Base-by-base conservation (phyloP, 64 coral and sea anemone genomes). In the Platygyra sinensis region DNA sequence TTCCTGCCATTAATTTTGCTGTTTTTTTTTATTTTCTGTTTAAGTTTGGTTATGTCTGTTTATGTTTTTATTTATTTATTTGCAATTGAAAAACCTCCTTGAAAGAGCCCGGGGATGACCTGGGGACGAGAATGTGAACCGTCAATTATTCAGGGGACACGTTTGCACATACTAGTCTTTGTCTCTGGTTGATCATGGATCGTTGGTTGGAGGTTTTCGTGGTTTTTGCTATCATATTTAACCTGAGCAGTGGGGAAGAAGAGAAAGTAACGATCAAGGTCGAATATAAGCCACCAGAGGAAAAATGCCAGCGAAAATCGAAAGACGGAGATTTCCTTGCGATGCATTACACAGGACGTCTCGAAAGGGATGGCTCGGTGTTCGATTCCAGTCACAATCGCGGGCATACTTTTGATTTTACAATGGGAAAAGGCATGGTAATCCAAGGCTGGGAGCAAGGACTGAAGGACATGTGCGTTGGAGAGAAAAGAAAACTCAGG, bases 361-460 rank as follows among this genome's bases (percentile, higher is more conserved):
- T 97, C 62, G 87, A 76, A 72, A 94, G 89, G 74, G 89, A 90
- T 87, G 91, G 91, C 14, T 94, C 93, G 19, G 87, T 89, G 29
- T 97, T 97, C 38, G 95, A 97, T 87, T 97, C 95, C 7, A 97
- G 95, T 38, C 95, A 64, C 30, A 74, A 90, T 28, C 83, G 95
- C 61, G 86, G 89, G 19, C 79, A 94, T 76, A 93, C 95, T 9
- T 97, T 97, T 72, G 95, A 97, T 60, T 97, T 97, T 94, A 97
- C 91, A 28, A 67, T 97, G 52, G 95, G 95, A 10, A 91, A 77
- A 88, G 95, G 95, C 38, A 90, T 91, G 95, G 95, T 97, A 36
- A 97, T 97, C 50, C 95, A 97, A 91, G 95, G 95, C 0, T 97
- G 92, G 92, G 95, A 97, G 77, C 69, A 94, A 82, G 95, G 95